Evolutionary conservation across 2,113 vertebrate species (phyloP).

Genomic region (Nothocercus julius): DNA sequence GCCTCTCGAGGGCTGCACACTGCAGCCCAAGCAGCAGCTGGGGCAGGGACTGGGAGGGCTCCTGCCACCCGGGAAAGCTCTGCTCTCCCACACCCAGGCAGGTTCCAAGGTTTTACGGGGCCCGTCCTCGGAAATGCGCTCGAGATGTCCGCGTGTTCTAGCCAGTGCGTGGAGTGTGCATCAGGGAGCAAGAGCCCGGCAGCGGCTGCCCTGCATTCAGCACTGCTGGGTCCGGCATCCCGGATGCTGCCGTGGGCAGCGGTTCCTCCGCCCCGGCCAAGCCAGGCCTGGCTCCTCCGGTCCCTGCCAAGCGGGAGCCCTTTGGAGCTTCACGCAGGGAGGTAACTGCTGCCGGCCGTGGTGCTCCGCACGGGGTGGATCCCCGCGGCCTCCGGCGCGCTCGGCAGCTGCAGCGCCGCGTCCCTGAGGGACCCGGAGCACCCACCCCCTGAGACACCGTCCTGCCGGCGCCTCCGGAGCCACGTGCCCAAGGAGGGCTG

Average conservation of each 20-base stretch:
- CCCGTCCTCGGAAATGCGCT: too few species aligned
- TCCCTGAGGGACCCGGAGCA: too few species aligned
- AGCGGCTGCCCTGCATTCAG: fast-evolving
- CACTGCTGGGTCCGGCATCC: neutral
- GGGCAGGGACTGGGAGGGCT: too few species aligned
- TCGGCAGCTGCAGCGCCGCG: too few species aligned
- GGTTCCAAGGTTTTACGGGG: fast-evolving
- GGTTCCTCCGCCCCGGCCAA: fast-evolving
- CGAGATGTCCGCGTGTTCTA: fast-evolving
- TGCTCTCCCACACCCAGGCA: fast-evolving
- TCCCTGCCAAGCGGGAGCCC: neutral
- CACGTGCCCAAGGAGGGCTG: neutral
- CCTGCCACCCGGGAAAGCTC: neutral
- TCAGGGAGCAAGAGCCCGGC: neutral
- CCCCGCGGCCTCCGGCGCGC: neutral
- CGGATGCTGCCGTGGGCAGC: fast-evolving
- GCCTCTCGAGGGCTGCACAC: neutral
- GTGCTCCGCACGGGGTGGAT: neutral
- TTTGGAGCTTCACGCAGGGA: neutral
- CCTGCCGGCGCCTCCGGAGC: too few species aligned
- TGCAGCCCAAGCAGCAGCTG: too few species aligned
- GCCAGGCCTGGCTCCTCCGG: neutral
- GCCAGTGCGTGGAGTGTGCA: fast-evolving
- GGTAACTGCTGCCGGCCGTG: neutral
- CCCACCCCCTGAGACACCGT: too few species aligned